Conservation (phyloP, 92 coral and sea anemone genomes). For the Pocillopora grandis region DNA sequence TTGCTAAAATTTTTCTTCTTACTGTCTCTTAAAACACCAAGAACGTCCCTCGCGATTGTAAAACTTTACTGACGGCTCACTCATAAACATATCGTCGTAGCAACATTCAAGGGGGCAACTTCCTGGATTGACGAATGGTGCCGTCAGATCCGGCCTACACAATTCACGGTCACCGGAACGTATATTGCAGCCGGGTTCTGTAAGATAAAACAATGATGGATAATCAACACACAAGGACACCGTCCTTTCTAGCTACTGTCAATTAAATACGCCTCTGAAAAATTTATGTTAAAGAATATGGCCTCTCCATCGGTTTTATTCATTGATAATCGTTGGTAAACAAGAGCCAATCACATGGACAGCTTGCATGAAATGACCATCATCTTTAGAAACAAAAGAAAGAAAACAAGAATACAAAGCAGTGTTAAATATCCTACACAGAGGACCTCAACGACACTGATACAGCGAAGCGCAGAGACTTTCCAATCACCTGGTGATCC, state of each 20-base stretch:
- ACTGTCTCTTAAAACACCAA: slow-evolving; percentile 42
- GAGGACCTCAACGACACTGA: background rate
- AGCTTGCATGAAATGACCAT: too few relatives aligned
- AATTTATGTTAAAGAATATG: too few relatives aligned
- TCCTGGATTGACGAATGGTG: background rate
- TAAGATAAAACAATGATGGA: background rate
- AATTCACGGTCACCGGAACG: slow-evolving; percentile 45
- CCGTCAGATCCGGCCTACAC: background rate
- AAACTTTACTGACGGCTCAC: slow-evolving; percentile 36
- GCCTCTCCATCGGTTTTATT: too few relatives aligned
- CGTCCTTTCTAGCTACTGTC: too few relatives aligned
- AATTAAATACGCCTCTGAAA: too few relatives aligned
- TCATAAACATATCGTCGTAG: slow-evolving; percentile 63
- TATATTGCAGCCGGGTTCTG: slow-evolving; percentile 46
- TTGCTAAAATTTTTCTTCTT: background rate
- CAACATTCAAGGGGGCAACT: slow-evolving; percentile 28
- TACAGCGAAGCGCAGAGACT: background rate
- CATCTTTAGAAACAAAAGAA: too few relatives aligned
- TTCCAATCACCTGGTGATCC: slow-evolving; percentile 39
- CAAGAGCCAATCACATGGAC: too few relatives aligned
- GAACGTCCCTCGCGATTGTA: slow-evolving; percentile 23
- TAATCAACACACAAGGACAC: background rate
- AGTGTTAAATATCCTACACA: background rate
- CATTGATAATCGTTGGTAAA: too few relatives aligned
- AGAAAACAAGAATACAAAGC: too few relatives aligned